Evolutionary conservation across 2,888 invertebrate genomes (phyloP).

Genomic region (Unio delphinus): DNA sequence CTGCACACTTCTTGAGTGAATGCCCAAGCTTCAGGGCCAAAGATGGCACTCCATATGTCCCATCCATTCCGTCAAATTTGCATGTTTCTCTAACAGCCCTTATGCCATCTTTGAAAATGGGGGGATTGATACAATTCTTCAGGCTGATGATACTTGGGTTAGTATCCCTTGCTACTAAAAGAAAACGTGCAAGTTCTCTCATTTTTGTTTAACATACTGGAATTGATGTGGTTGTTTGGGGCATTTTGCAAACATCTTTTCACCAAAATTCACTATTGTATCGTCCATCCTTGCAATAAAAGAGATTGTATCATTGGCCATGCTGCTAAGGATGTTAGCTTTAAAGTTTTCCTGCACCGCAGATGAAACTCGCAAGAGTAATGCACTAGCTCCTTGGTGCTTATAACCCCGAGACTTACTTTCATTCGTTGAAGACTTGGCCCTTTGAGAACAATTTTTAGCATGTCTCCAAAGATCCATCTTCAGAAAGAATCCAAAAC

Average conservation of each 20-base stretch:
- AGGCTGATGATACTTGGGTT: not conserved
- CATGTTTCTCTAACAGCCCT: conserved; percentile 4
- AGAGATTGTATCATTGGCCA: too few relatives aligned
- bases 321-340: too few relatives aligned
- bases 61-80: conserved; percentile 1
- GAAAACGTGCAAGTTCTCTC: conserved; percentile 13
- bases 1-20: conserved; percentile 9
- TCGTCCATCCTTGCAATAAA: too few relatives aligned
- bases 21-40: conserved; percentile 11
- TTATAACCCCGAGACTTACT: too few relatives aligned
- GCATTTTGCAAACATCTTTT: conserved; percentile 11
- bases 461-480: conserved; percentile 2
- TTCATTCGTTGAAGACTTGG: too few relatives aligned
- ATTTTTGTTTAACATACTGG: conserved; percentile 12
- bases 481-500: not conserved
- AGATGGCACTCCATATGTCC: conserved; percentile 6
- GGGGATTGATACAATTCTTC: conserved; percentile 9
- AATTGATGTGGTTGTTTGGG: conserved; percentile 6
- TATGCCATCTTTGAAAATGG: not conserved
- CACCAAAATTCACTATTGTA: conserved; percentile 4
- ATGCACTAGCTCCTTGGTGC: too few relatives aligned
- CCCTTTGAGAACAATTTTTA: not conserved
- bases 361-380: too few relatives aligned
- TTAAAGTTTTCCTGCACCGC: too few relatives aligned
- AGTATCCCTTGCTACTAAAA: conserved; percentile 1